phyloP scores from a whole-genome alignment of 2,113 vertebrate genomes.

The Morone chrysops region DNA sequence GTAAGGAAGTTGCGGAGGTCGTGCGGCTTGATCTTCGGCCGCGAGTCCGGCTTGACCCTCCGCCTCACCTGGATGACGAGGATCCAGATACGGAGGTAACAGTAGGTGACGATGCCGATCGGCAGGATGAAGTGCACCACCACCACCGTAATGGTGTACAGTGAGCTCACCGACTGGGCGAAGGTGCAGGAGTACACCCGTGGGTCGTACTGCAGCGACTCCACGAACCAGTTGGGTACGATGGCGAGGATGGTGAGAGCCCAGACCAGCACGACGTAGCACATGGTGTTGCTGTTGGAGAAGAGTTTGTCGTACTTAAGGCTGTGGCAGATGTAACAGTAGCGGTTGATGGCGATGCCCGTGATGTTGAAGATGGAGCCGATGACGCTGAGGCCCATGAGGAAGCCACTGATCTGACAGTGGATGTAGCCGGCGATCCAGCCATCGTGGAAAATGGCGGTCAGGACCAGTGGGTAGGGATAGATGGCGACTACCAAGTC shows the following conservation, averaged over 20 bases:
- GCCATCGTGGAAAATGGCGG: conserved; percentile 86
- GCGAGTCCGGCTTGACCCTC: conserved; percentile 83
- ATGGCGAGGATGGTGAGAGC: conserved; percentile 85
- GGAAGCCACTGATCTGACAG: conserved; percentile 89
- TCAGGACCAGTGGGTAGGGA: conserved; percentile 86
- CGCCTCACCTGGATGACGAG: conserved; percentile 84
- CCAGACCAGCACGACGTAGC: conserved; percentile 87
- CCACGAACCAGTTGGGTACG: conserved; percentile 87
- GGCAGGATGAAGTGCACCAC: conserved; percentile 88
- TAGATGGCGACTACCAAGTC: conserved; percentile 88
- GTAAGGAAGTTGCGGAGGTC: conserved; percentile 88
- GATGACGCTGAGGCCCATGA: conserved; percentile 89
- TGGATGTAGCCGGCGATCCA: conserved; percentile 88
- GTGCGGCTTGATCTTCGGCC: conserved; percentile 85
- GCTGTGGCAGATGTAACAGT: conserved; percentile 90
- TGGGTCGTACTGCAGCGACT: conserved; percentile 87
- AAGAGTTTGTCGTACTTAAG: conserved; percentile 86
- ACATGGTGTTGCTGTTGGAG: conserved; percentile 85
- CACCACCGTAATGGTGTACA: conserved; percentile 87
- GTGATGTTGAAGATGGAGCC: conserved; percentile 91
- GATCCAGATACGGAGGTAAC: conserved; percentile 89
- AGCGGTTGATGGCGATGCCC: conserved; percentile 88
- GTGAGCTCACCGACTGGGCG: conserved; percentile 86
- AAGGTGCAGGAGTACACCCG: conserved; percentile 89
- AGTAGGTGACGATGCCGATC: conserved; percentile 86